These are phyloP conservation scores for Sebastes cheni DNA, from an alignment of 2,797 vertebrate species.

Conservation along the genomic window DNA sequence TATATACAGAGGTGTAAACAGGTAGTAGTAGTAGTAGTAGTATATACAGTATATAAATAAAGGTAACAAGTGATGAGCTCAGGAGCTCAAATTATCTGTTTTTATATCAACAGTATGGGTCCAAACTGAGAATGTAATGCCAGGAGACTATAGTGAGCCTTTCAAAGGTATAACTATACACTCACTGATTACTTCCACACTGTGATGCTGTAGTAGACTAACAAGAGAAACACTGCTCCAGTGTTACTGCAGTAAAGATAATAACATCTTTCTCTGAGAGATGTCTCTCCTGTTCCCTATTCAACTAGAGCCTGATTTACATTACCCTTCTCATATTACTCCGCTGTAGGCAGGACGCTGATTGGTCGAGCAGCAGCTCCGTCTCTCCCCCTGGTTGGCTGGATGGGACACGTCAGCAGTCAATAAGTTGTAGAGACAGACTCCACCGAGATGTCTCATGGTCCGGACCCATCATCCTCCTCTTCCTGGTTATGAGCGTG, in stretches of 20 bases:
- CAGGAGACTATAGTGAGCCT: neutral
- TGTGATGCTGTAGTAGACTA: neutral
- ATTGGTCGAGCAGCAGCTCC: slow-evolving; percentile 55
- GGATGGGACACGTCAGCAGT: slow-evolving; percentile 83
- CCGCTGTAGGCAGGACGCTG: slow-evolving; percentile 10
- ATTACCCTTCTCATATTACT: slow-evolving; percentile 55
- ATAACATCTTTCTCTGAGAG: too few species aligned
- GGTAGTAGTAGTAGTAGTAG: too few species aligned
- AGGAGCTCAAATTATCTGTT: too few species aligned
- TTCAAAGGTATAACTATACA: neutral
- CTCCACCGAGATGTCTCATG: slow-evolving; percentile 12
- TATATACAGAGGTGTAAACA: too few species aligned
- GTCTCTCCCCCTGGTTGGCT: slow-evolving; percentile 58
- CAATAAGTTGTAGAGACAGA: slow-evolving; percentile 36
- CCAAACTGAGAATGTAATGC: neutral
- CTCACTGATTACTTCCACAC: neutral
- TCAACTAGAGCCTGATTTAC: neutral
- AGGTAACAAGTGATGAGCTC: too few species aligned
- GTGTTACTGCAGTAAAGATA: neutral
- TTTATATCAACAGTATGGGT: too few species aligned
- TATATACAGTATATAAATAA: too few species aligned
- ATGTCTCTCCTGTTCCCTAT: neutral
- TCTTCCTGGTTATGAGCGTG: slow-evolving; percentile 74
- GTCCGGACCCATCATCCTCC: slow-evolving; percentile 43
- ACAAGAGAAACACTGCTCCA: neutral